Percentiles rank a stretch among this genome's conserved stretches.
Evolutionary conservation across 2,797 vertebrate genomes (phyloP).

Genomic region (Clarias laeviceps): DNA sequence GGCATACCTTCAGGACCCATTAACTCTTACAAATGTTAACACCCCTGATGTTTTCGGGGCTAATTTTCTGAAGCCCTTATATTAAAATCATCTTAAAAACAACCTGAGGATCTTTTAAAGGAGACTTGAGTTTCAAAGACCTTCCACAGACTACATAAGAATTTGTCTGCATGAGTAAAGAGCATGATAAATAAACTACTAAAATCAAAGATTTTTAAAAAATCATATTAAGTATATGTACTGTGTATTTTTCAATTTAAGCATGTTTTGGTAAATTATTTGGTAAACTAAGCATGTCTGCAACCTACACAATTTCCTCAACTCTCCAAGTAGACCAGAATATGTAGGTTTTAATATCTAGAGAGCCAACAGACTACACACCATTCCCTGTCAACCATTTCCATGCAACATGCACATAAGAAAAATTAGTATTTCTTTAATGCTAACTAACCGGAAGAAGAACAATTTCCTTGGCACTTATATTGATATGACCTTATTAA

Average conservation of each 20-base stretch:
- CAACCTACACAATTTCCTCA: constrained; percentile 24
- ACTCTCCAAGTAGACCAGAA: constrained; percentile 1
- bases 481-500: neutral
- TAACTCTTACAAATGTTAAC: too few relatives aligned
- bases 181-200: neutral
- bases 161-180: too few relatives aligned
- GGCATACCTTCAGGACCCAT: too few relatives aligned
- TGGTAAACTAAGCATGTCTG: constrained; percentile 3
- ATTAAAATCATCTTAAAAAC: too few relatives aligned
- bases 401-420: neutral
- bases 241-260: constrained; percentile 1
- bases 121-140: too few relatives aligned
- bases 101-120: too few relatives aligned
- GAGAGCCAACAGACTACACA: neutral
- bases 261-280: constrained; percentile 23
- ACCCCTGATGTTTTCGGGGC: too few relatives aligned
- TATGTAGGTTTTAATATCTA: constrained; percentile 14
- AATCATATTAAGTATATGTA: neutral
- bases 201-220: neutral
- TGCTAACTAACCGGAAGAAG: neutral
- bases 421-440: constrained; percentile 16
- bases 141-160: too few relatives aligned
- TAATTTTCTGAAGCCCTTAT: too few relatives aligned
- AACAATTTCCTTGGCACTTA: neutral
- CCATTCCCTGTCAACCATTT: neutral